Evolutionary conservation across 2,888 invertebrate species (phyloP), one percentile per base, ranked within the genome.

Genomic region (Adelognathus sp.): DNA sequence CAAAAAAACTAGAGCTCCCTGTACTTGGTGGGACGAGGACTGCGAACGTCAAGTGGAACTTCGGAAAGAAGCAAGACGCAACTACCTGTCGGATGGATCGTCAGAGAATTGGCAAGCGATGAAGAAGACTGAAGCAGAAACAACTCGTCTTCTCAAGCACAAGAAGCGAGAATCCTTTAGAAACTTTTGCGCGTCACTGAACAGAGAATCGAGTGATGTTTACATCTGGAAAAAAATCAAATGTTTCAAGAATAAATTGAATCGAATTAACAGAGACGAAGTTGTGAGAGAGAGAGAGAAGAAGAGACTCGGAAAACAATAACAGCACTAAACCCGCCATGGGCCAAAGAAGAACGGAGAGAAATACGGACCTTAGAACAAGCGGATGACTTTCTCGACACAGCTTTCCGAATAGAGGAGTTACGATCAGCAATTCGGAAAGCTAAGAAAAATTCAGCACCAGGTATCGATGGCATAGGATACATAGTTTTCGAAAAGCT

Each of bases 141-240:
- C 52, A 0, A 75, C 18, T 24, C 27, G 7, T 7, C 58, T 46
- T 9, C 27, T 70, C 1, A 41, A 60, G 16, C 60, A 24, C 21
- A 63, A 52, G 2, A 76, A 76, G 33, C 36, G 18, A 41, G 71
- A 76, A 7, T 29, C 24, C 9, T 76, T 63, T 14, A 21, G 50
- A 14, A 21, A n/a, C 7, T 76, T 69, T 7, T 69, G 60, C 6
- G 63, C 41, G 4, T 36, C 18, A 14, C 29, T 66, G 9, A 66
- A 58, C 9, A 70, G 60, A 29, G 9, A 69, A 29, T 50, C 60
- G 5, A 69, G 36, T 16, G 39, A 70, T 1, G 18, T 31, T 3
- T 75, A 52, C 31, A 50, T 72, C 11, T 64, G 72, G 64, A 36
- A 16, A 9, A 64, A 50, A 46, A 11, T 64, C 5, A 72, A 63